Evolutionary conservation across 2,113 vertebrate genomes (phyloP).

Genomic region (Paratilapia polleni): DNA sequence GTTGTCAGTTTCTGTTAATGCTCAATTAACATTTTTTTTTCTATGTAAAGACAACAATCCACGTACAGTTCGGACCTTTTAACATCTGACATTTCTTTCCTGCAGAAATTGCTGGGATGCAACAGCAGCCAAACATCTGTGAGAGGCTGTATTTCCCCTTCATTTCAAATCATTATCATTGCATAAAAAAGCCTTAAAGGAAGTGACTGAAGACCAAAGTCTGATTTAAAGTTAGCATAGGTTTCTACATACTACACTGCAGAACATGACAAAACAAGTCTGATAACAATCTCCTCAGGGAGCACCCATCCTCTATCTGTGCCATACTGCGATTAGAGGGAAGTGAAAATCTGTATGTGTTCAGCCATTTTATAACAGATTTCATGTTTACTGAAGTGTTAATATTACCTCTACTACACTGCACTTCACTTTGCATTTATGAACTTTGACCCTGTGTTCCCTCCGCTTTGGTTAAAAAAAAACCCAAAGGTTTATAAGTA

Average conservation of each 20-base stretch:
- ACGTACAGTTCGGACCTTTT: slow-evolving; percentile 18
- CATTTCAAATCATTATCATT: slow-evolving; percentile 23
- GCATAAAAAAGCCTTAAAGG: neutral
- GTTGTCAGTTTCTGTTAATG: neutral
- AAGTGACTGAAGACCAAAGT: neutral
- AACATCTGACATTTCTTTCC: slow-evolving; percentile 35
- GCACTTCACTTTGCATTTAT: neutral
- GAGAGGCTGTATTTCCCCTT: neutral
- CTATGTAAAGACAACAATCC: neutral
- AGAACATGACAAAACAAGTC: slow-evolving; percentile 58
- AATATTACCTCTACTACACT: neutral
- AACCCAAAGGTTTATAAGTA: too few species aligned
- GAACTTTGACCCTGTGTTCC: neutral
- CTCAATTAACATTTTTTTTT: neutral
- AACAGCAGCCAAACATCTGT: slow-evolving; percentile 1
- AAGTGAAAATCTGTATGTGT: neutral
- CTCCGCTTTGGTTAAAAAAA: too few species aligned
- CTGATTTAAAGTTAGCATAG: neutral
- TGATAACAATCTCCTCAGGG: slow-evolving; percentile 32
- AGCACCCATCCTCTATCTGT: neutral
- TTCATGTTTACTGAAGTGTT: neutral
- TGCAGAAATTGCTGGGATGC: slow-evolving; percentile 25
- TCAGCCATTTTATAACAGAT: neutral
- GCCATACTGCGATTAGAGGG: slow-evolving; percentile 23
- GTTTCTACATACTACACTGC: slow-evolving; percentile 25